Conservation (phyloP, 2,888 invertebrate species). For the Phalangium opilio region DNA sequence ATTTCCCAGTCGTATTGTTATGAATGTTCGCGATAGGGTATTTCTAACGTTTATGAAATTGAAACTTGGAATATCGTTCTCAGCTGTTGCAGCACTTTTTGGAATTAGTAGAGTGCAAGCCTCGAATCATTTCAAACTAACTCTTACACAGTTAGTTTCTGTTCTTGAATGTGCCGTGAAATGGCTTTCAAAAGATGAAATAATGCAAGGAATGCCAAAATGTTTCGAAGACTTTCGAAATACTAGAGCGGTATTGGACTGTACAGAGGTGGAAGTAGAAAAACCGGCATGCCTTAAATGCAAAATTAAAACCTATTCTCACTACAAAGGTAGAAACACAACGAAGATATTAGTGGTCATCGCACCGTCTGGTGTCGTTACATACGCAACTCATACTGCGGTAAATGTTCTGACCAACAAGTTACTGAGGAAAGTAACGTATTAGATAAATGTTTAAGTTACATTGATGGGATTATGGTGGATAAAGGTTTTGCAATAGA, state of each 20-base stretch:
- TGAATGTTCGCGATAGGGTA: too few relatives aligned
- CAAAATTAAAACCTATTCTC: slow-evolving; percentile 3
- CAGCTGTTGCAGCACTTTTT: too few relatives aligned
- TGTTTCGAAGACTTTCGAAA: not conserved
- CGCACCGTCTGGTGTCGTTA: slow-evolving; percentile 5
- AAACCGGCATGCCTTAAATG: slow-evolving; percentile 2
- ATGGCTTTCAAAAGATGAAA: slow-evolving; percentile 1
- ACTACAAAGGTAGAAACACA: slow-evolving; percentile 3
- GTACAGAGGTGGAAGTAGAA: slow-evolving; percentile 4
- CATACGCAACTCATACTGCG: slow-evolving; percentile 6
- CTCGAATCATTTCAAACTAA: too few relatives aligned
- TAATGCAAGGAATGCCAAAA: not conserved
- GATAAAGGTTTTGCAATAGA: slow-evolving; percentile 8
- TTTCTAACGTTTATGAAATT: too few relatives aligned
- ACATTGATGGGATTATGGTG: slow-evolving; percentile 2
- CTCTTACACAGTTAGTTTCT: too few relatives aligned
- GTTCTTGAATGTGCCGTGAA: not conserved
- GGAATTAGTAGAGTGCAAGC: too few relatives aligned
- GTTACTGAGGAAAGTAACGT: not conserved
- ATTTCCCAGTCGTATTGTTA: too few relatives aligned
- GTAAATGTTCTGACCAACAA: not conserved
- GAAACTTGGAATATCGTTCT: too few relatives aligned
- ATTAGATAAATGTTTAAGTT: not conserved
- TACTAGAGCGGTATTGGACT: slow-evolving; percentile 1
- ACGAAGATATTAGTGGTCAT: not conserved